phyloP scores from a whole-genome alignment of 2,797 vertebrate species.

The Sebastes matsubarae region DNA sequence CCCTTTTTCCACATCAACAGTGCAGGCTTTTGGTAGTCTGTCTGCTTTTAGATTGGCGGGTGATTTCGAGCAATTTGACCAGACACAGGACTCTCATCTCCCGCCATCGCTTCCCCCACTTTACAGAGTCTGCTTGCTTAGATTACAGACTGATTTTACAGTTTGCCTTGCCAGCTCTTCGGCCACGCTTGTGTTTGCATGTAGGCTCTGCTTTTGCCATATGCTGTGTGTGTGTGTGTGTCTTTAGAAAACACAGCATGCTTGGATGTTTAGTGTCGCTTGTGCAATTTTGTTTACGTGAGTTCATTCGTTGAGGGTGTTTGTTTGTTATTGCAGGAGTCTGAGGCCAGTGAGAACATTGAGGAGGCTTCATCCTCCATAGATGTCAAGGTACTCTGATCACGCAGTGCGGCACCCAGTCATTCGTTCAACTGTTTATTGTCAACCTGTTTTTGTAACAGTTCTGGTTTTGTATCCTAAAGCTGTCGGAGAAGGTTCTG shows the following conservation, averaged over 20 bases:
- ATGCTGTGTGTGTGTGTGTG: background rate
- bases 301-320: background rate
- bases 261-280: background rate
- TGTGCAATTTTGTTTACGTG: background rate
- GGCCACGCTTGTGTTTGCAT: conserved; percentile 19
- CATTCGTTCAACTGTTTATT: background rate
- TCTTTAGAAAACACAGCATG: background rate
- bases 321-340: conserved; percentile 59
- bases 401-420: background rate
- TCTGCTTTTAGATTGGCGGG: conserved; percentile 14
- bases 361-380: conserved; percentile 46
- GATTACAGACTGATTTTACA: background rate
- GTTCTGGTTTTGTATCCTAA: conserved; percentile 7
- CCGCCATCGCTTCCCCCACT: background rate
- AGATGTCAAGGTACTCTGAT: conserved; percentile 71
- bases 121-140: conserved; percentile 5
- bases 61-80: background rate
- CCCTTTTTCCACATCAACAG: background rate
- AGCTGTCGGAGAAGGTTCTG: conserved; percentile 71
- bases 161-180: background rate
- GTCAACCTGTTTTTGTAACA: background rate
- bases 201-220: conserved; percentile 15
- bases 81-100: background rate
- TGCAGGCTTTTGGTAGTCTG: background rate
- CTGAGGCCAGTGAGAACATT: conserved; percentile 51